phyloP scores from a whole-genome alignment of 2,888 invertebrate species.

The Lepidocyrtoides sp. region DNA sequence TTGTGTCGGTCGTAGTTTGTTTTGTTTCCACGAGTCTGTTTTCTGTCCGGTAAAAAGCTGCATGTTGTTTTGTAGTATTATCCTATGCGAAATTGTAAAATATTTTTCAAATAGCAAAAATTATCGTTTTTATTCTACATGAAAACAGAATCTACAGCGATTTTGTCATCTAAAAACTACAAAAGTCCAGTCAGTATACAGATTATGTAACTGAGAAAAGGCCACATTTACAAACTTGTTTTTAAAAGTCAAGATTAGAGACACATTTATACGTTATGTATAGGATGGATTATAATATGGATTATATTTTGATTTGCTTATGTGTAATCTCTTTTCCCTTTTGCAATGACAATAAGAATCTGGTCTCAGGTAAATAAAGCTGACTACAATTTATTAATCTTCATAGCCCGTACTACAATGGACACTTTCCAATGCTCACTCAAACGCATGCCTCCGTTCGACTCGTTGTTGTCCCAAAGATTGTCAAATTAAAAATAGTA shows the following conservation, averaged over 20 bases:
- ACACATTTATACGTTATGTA: neutral
- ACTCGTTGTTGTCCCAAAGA: neutral
- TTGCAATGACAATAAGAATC: neutral
- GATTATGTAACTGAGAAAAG: conserved; percentile 27
- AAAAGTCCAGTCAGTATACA: conserved; percentile 19
- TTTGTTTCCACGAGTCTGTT: neutral
- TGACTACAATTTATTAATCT: neutral
- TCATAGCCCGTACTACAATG: neutral
- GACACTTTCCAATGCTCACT: neutral
- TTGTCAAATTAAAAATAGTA: conserved; percentile 9
- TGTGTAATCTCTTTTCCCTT: neutral
- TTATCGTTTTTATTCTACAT: neutral
- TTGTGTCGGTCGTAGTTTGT: neutral
- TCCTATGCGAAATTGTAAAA: neutral
- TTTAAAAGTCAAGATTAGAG: conserved; percentile 16
- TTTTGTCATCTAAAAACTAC: neutral
- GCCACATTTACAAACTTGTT: conserved; percentile 51
- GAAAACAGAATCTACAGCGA: neutral
- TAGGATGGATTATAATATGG: conserved; percentile 42
- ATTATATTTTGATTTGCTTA: conserved; percentile 28
- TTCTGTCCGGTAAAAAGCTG: neutral
- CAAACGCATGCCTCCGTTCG: too few species aligned
- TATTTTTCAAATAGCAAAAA: neutral
- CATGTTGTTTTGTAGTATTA: neutral
- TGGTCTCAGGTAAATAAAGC: neutral